Percentiles rank a stretch among this genome's conserved stretches.
These are phyloP conservation scores for Omphaloscelis lunosa DNA, from an alignment of 2,888 invertebrate species.

Conservation along the genomic window DNA sequence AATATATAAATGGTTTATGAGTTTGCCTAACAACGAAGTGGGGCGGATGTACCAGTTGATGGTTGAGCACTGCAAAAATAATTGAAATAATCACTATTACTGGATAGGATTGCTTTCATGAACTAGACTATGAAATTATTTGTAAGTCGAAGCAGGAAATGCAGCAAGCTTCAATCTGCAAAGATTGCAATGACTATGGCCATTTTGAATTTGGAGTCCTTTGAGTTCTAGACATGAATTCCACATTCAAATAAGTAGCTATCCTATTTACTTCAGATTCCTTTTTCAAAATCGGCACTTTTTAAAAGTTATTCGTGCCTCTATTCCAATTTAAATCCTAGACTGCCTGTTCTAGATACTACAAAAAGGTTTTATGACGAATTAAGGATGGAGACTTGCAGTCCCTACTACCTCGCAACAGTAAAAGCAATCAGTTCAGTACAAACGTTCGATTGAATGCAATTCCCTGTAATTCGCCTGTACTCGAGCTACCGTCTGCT, in stretches of 20 bases:
- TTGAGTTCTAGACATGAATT: neutral
- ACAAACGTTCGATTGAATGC: constrained; percentile 62
- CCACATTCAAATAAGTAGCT: neutral
- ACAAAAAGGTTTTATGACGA: neutral
- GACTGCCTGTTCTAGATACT: neutral
- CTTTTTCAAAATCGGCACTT: neutral
- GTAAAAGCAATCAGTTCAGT: constrained; percentile 61
- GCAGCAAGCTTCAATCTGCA: neutral
- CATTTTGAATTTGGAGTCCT: neutral
- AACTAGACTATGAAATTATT: neutral
- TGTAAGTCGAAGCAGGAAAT: neutral
- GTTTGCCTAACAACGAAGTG: constrained; percentile 38
- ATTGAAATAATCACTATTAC: neutral
- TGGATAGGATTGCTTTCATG: neutral
- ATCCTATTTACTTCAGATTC: neutral
- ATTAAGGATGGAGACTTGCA: neutral
- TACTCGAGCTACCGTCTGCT: constrained; percentile 53
- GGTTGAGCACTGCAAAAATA: neutral
- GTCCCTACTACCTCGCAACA: constrained; percentile 38
- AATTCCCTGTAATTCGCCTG: constrained; percentile 65
- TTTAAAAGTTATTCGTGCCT: too few species aligned
- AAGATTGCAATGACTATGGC: neutral
- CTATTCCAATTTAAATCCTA: neutral
- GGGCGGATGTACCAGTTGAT: constrained; percentile 38
- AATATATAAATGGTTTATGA: constrained; percentile 52